These are phyloP conservation scores for Athrips mouffetella DNA, from an alignment of 2,888 invertebrate species.

Conservation along the genomic window DNA sequence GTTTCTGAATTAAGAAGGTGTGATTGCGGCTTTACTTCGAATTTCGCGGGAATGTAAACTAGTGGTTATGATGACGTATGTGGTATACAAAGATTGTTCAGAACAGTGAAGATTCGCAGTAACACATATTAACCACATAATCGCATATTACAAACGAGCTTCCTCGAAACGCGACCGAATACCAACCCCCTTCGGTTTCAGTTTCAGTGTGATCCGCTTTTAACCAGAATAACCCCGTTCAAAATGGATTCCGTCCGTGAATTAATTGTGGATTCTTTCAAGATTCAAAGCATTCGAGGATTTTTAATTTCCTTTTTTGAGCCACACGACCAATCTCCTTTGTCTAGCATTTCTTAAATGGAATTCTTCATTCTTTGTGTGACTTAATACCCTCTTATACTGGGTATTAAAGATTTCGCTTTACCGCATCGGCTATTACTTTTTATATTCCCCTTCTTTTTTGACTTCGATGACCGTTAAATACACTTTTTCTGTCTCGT, in stretches of 20 bases:
- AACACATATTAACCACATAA: not conserved
- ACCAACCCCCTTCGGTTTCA: not conserved
- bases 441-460: too few relatives aligned
- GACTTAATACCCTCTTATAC: too few relatives aligned
- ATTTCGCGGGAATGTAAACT: too few relatives aligned
- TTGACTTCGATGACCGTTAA: too few relatives aligned
- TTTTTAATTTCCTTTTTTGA: slow-evolving; percentile 17
- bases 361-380: slow-evolving; percentile 10
- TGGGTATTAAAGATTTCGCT: too few relatives aligned
- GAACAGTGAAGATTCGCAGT: too few relatives aligned
- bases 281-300: slow-evolving; percentile 10
- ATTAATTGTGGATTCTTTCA: slow-evolving; percentile 16
- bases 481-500: too few relatives aligned
- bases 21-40: too few relatives aligned
- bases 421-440: too few relatives aligned
- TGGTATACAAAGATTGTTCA: too few relatives aligned
- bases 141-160: not conserved
- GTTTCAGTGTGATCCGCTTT: not conserved
- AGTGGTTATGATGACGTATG: too few relatives aligned
- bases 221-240: not conserved
- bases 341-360: slow-evolving; percentile 12
- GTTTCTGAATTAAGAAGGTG: too few relatives aligned
- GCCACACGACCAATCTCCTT: slow-evolving; percentile 13
- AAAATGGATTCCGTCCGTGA: slow-evolving; percentile 5
- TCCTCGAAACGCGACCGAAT: not conserved